A percentile compares a stretch with the other conserved stretches of the same genome.
phyloP scores from a whole-genome alignment of 2,113 vertebrate genomes.

The Suricata suricatta region DNA sequence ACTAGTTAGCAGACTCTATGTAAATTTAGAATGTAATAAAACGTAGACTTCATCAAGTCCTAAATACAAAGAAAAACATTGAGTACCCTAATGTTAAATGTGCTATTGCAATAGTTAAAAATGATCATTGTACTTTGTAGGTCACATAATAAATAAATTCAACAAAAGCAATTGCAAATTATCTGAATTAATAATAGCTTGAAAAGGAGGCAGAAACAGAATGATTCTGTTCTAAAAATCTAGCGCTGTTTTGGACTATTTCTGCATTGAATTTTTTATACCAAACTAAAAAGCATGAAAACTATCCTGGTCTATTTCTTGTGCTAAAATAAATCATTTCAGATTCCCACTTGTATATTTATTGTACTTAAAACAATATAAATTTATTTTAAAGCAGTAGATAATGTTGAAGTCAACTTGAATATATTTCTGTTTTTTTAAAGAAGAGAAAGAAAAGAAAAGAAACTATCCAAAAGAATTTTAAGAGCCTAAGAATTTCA shows the following conservation, averaged over 20 bases:
- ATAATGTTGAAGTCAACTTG: background rate
- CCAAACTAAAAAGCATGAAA: background rate
- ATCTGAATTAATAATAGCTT: background rate
- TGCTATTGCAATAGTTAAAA: background rate
- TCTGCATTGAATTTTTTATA: background rate
- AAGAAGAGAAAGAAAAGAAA: background rate
- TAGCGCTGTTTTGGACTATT: background rate
- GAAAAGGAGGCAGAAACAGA: background rate
- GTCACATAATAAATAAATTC: background rate
- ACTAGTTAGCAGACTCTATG: background rate
- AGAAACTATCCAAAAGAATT: background rate
- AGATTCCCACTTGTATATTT: background rate
- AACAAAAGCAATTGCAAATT: background rate
- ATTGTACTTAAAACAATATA: background rate
- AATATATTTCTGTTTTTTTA: background rate
- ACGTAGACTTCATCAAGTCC: background rate
- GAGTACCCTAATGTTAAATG: background rate
- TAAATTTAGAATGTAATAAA: background rate
- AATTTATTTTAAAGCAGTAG: conserved; percentile 12
- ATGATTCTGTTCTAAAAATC: background rate
- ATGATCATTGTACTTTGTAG: background rate
- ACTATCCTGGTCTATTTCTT: background rate
- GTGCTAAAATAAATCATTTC: background rate
- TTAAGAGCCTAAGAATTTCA: background rate
- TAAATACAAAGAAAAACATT: background rate